phyloP scores from a whole-genome alignment of 2,888 invertebrate species.

The Agrochola lota region DNA sequence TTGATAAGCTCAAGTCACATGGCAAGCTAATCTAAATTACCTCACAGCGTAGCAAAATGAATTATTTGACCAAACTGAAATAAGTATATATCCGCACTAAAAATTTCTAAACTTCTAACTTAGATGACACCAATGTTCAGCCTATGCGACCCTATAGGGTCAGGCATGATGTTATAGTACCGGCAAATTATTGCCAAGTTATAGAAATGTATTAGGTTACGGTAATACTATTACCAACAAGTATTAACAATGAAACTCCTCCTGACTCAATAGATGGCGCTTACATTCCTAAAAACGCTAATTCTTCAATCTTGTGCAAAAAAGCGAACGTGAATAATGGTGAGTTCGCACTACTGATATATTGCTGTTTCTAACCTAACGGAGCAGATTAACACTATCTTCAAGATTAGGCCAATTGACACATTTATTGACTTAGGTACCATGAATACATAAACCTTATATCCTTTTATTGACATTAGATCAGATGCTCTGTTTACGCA shows the following conservation, averaged over 20 bases:
- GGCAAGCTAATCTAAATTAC: not conserved
- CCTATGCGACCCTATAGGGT: not conserved
- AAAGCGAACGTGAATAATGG: constrained; percentile 26
- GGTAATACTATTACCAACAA: not conserved
- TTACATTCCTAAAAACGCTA: not conserved
- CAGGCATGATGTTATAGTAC: too few relatives aligned
- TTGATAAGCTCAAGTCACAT: not conserved
- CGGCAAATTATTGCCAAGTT: not conserved
- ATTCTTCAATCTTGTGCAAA: not conserved
- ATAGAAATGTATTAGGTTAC: too few relatives aligned
- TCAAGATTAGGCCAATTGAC: constrained; percentile 1
- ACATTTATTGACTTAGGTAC: constrained; percentile 21
- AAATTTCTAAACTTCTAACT: not conserved
- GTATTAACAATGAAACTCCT: not conserved
- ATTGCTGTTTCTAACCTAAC: not conserved
- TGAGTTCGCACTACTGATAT: not conserved
- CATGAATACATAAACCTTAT: not conserved
- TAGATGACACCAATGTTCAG: not conserved
- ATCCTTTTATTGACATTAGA: not conserved
- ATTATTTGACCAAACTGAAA: not conserved
- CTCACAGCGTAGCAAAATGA: not conserved
- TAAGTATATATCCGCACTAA: not conserved
- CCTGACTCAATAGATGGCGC: not conserved
- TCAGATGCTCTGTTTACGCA: too few relatives aligned
- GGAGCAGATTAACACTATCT: constrained; percentile 15